Evolutionary conservation across 2,797 vertebrate species (phyloP).

Genomic region (Dromococcyx pavoninus): DNA sequence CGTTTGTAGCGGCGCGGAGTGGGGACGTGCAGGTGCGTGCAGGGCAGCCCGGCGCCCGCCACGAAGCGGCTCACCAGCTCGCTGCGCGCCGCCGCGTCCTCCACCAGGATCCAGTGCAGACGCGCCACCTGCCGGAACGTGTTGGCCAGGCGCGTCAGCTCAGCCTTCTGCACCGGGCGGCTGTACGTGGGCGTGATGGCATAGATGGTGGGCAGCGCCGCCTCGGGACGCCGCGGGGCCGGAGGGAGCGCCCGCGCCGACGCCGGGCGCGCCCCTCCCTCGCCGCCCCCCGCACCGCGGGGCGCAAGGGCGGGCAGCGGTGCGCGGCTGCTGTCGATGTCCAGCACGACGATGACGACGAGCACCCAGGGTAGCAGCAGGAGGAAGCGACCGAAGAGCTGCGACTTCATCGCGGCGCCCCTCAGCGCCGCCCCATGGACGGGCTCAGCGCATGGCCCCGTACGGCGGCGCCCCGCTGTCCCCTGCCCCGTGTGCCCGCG

Average conservation of each 20-base stretch:
- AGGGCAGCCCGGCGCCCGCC: conserved; percentile 83
- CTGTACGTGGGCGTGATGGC: conserved; percentile 96
- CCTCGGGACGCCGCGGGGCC: neutral
- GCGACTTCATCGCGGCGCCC: no score
- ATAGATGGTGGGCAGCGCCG: conserved; percentile 85
- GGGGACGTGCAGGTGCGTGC: conserved; percentile 92
- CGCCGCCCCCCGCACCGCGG: neutral
- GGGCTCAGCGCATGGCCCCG: neutral
- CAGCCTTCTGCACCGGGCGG: conserved; percentile 94
- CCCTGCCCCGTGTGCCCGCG: neutral
- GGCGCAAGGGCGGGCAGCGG: conserved; percentile 12
- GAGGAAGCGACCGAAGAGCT: no score
- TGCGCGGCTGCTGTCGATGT: conserved; percentile 82
- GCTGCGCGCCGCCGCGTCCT: conserved; percentile 87
- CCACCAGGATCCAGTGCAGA: conserved; percentile 95
- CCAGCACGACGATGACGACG: conserved; percentile 93
- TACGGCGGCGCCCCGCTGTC: neutral
- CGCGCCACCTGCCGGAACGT: conserved; percentile 93
- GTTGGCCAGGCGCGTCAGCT: conserved; percentile 92
- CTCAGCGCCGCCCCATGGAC: no score
- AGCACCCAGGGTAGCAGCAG: no score
- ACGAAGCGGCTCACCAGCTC: conserved; percentile 91
- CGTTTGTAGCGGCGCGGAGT: conserved; percentile 93
- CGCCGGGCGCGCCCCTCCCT: neutral
- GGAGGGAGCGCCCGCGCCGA: neutral